Evolutionary conservation across 1,140 invertebrate genomes (phyloP), one percentile per base, ranked within the genome.

Genomic region (Cotesia glomerata): DNA sequence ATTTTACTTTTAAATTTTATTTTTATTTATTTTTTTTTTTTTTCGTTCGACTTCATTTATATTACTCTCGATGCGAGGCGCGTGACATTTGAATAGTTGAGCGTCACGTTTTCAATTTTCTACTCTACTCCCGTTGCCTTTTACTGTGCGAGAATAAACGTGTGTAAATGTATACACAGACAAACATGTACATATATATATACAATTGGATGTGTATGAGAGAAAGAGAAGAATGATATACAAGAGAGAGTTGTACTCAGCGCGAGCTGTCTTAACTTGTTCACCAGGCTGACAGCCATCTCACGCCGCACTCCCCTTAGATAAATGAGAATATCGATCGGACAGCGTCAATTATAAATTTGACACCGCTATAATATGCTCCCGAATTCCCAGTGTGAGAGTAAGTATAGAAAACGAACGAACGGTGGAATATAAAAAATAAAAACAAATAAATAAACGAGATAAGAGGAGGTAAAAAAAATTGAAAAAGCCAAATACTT

Each of bases 271-370:
- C 82, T 79, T 80, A 80, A 79, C 80, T 80, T 78, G 81, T 83
- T 84, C 81, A 82, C 79, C 74, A 76, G 75, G 80, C 82, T 84
- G 82, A 85, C 82, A 85, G 82, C 80, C 78, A 81, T 75, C 76
- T 77, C 75, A 71, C 39, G 70, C 66, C 73, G 73, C 75, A 77
- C 69, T 64, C 77, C 82, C 79, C 79, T 83, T 84, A 80, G 81
- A 84, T 83, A 86, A 85, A 86, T 86, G 84, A 84, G 85, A 86
- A 85, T 85, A 86, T 86, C 84, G 83, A 86, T 86, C 82, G 78
- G 78, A 78, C 80, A 78, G 76, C 81, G 82, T 81, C 84, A 85
- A 86, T 85, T 85, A 86, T 83, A 84, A 81, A 78, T 85, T 84
- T 81, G 80, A 84, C 82, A 79, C 77, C 77, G 76, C 80, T 82